Conservation (phyloP, 2,888 invertebrate species). For the Schrankia costaestrigalis region DNA sequence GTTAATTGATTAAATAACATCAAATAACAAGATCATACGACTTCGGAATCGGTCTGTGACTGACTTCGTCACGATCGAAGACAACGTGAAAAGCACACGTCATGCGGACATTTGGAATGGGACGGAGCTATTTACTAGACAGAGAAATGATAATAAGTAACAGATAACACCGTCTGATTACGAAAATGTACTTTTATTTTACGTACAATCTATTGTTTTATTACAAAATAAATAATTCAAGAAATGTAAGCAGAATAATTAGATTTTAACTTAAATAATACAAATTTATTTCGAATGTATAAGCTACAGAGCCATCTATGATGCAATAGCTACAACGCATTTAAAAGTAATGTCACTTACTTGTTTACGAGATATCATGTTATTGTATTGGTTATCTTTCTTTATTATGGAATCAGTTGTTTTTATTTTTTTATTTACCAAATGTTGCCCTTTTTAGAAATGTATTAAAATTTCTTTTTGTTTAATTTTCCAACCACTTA, state of each 20-base stretch:
- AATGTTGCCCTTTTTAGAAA: no score
- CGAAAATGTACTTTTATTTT: slow-evolving; percentile 14
- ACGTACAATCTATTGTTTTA: slow-evolving; percentile 5
- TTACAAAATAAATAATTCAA: slow-evolving; percentile 3
- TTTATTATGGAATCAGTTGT: no score
- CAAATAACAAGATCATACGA: slow-evolving; percentile 56
- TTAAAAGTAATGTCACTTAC: neutral
- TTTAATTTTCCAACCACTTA: no score
- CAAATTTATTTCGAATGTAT: neutral
- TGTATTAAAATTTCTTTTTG: no score
- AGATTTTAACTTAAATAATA: neutral
- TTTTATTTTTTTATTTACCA: no score
- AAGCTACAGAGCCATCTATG: slow-evolving; percentile 28
- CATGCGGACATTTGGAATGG: slow-evolving; percentile 56
- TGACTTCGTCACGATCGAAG: slow-evolving; percentile 61
- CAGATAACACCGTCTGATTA: slow-evolving; percentile 29
- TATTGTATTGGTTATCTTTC: no score
- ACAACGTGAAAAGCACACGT: slow-evolving; percentile 55
- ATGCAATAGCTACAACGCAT: slow-evolving; percentile 20
- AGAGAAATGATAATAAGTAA: slow-evolving; percentile 25
- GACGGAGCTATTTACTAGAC: slow-evolving; percentile 41
- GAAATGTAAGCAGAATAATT: neutral
- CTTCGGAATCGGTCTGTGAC: slow-evolving; percentile 59
- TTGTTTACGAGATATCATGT: no score
- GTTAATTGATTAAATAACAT: slow-evolving; percentile 42